Percentiles rank a stretch among this genome's conserved stretches.
These are phyloP conservation scores for Centropus bengalensis DNA, from an alignment of 2,113 vertebrate species.

Conservation along the genomic window DNA sequence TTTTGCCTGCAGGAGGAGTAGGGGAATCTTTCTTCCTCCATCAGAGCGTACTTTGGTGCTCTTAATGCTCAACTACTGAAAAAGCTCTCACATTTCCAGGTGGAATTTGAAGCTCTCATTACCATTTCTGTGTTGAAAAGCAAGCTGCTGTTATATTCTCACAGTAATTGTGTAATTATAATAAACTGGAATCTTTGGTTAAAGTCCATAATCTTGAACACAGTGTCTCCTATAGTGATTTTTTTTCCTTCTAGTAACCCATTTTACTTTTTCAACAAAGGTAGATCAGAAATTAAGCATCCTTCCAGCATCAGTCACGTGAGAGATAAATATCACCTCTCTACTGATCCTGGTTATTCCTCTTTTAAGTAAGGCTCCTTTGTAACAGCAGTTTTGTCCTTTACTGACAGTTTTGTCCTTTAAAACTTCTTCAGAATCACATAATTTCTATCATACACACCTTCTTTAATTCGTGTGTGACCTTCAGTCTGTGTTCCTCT, in stretches of 20 bases:
- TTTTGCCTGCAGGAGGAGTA: background rate
- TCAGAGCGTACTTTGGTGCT: fast-evolving
- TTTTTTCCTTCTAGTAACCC: background rate
- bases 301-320: background rate
- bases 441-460: background rate
- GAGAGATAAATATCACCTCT: background rate
- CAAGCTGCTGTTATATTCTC: background rate
- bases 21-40: background rate
- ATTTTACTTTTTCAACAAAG: background rate
- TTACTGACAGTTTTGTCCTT: background rate
- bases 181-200: background rate
- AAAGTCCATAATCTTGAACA: background rate
- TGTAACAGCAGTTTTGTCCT: background rate
- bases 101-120: background rate
- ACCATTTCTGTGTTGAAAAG: background rate
- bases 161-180: background rate
- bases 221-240: background rate
- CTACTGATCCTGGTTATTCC: background rate
- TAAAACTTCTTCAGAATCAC: background rate
- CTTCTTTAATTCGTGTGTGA: background rate
- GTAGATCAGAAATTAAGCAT: background rate
- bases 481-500: background rate
- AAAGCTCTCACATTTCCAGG: background rate
- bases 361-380: background rate
- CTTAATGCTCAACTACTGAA: background rate